phyloP scores from a whole-genome alignment of 2,113 vertebrate species.

The Sylvilagus bachmani region DNA sequence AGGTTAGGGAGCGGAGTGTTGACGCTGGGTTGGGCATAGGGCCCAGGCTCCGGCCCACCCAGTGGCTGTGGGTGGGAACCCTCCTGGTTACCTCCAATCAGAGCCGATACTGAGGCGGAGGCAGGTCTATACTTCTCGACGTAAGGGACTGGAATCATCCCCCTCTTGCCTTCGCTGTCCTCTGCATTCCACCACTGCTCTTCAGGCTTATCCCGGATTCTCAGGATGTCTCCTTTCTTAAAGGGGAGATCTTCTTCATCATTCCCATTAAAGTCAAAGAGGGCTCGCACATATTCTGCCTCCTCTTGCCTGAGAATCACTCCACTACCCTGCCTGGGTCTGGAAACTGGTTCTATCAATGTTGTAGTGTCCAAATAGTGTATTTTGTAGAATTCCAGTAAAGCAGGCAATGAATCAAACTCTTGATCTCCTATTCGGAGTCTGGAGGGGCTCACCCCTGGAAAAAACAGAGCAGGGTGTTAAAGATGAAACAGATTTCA shows the following conservation, averaged over 20 bases:
- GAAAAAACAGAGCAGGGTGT: constrained; percentile 79
- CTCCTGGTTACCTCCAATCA: constrained; percentile 95
- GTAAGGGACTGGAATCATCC: constrained; percentile 99
- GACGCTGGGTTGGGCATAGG: constrained; percentile 98
- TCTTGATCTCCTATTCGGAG: constrained; percentile 99
- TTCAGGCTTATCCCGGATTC: constrained; percentile 98
- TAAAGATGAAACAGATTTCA: constrained; percentile 63
- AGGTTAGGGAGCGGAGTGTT: constrained; percentile 98
- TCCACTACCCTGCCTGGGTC: constrained; percentile 93
- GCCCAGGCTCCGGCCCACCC: constrained; percentile 96
- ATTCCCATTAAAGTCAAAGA: constrained; percentile 99
- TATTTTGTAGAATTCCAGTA: constrained; percentile 99
- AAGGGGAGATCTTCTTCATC: constrained; percentile 99
- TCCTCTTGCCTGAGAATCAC: constrained; percentile 94
- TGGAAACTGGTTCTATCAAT: constrained; percentile 97
- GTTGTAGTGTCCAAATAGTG: constrained; percentile 99
- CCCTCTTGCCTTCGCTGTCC: constrained; percentile 95
- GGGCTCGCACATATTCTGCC: constrained; percentile 95
- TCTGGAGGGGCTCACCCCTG: constrained; percentile 92
- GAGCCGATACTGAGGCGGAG: constrained; percentile 91
- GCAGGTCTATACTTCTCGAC: constrained; percentile 97
- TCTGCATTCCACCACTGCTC: constrained; percentile 99
- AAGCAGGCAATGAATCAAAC: constrained; percentile 96
- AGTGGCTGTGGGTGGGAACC: constrained; percentile 93
- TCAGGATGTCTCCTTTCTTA: constrained; percentile 97